Conservation (phyloP, 1,140 invertebrate genomes). For the Sycophaga agraensis region DNA sequence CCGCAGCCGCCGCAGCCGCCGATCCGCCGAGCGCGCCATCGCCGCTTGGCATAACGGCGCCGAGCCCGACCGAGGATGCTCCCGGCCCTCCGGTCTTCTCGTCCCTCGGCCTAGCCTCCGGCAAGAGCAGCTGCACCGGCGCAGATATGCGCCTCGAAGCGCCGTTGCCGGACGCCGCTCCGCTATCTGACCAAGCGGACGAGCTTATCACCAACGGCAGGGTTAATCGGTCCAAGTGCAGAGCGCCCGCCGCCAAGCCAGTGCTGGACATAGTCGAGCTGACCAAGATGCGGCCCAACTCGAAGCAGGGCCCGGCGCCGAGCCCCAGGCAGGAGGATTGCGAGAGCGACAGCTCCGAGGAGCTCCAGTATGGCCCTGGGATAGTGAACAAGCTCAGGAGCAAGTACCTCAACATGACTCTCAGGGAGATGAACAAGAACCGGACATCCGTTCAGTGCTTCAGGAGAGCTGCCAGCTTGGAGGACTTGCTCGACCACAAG, state of each 20-base stretch:
- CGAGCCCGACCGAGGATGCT: conserved; percentile 49
- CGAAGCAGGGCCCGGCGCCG: conserved; percentile 1
- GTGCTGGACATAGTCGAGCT: conserved; percentile 24
- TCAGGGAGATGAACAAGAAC: conserved; percentile 66
- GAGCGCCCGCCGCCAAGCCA: background rate
- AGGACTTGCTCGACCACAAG: conserved; percentile 74
- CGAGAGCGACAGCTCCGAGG: conserved; percentile 69
- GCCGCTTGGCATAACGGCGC: conserved; percentile 15
- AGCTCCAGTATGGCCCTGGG: conserved; percentile 86
- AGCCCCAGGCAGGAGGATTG: conserved; percentile 41
- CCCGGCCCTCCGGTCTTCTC: background rate
- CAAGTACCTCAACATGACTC: conserved; percentile 78
- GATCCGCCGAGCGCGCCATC: background rate
- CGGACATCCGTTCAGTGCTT: conserved; percentile 67
- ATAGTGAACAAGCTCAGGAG: conserved; percentile 85
- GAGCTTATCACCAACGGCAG: background rate
- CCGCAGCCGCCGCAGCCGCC: too few relatives aligned
- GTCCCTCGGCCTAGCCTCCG: background rate
- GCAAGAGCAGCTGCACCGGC: background rate
- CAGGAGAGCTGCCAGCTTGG: conserved; percentile 78
- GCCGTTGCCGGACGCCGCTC: conserved; percentile 41
- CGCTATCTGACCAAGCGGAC: conserved; percentile 22
- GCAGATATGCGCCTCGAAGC: conserved; percentile 50
- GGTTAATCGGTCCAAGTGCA: background rate
- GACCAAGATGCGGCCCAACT: conserved; percentile 21